Base-by-base conservation (phyloP, 2,888 invertebrate genomes). In the Gasteruption jaculator region DNA sequence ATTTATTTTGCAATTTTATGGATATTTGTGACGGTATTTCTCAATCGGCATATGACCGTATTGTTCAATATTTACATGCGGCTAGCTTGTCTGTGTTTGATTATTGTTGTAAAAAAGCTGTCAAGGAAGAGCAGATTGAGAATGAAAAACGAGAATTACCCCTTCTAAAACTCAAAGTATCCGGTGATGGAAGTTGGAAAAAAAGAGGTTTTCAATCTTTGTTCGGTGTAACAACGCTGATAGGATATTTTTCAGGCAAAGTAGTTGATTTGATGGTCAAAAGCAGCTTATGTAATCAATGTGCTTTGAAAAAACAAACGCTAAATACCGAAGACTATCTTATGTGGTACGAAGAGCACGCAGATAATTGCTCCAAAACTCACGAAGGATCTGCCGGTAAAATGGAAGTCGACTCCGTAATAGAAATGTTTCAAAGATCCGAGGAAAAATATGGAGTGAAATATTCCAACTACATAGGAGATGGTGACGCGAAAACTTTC, bases 1-100 rank as follows among this genome's bases (percentile, higher is more conserved):
- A 54, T 21, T 19, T 53, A n/a, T 56, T 57, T 49, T 51, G 50
- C 29, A 24, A 35, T 12, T 30, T 55, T 7, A 42, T 54, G 50
- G 48, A 53, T 41, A 21, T 50, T 14, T 49, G 49, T 30, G 25
- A 33, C 14, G 45, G 45, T 8, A 38, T 53, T n/a, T 27, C 34
- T 31, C 33, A 38, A 43, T 10, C 18, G 7, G 29, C 46, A 4
- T 51, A 43, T 20, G 31, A 40, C 35, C 31, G 15, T 20, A 36
- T 46, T 15, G 19, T 51, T 4, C 15, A 40, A 19, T 31, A 43
- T 41, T 11, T 49, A 15, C 26, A 38, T 16, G 27, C 29, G 7
- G 46, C 46, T 12, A 20, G 46, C 3, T 27, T 46, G 34, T n/a
- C 38, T n/a, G 31, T 40, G 7, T 50, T 41, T 36, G 5, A 46